Base-by-base conservation (phyloP, 2,888 invertebrate genomes). In the Pandemis corylana region DNA sequence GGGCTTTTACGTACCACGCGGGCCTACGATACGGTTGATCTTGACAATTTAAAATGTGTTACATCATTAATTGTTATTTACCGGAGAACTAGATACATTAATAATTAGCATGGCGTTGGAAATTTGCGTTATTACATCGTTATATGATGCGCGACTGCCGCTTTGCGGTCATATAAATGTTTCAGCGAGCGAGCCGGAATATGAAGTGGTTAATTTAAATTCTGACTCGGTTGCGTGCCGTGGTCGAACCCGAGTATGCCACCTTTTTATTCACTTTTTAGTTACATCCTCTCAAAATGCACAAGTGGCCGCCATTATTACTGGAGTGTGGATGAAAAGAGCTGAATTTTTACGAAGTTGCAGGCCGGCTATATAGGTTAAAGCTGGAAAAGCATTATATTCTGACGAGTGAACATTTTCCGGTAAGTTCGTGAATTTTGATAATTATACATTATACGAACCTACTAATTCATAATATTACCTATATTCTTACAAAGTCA, bases 191-290 rank as follows among this genome's bases (percentile, higher is more conserved):
- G 83, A 83, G 83, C 84, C 82, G 80, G 87, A 89, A 89, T 91
- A 90, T 90, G 90, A 89, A 91, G 90, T 89, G 88, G 89, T 90
- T 91, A 91, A 90, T 90, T 90, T 89, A 89, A 90, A 91, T 91
- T 89, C 89, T 86, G 87, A 79, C 87, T 87, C 73, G 42, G 68
- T 20, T 72, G 72, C 74, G 77, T 69, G 71, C 75, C 68, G 76
- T 75, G 77, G 76, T 71, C 65, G 72, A 76, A 76, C 75, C 68
- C 69, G 20, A 73, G 69, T 71, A 68, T 68, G 65, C 66, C 76
- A 72, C 76, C 76, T 78, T 80, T 80, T 81, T 79, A 79, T 78
- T 76, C 79, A 77, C 77, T 79, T 78, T 79, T 79, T 79, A 76
- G 76, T 75, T 76, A 78, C 77, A 79, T 78, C 79, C 78, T 69